phyloP scores from a whole-genome alignment of 2,113 vertebrate genomes.

The Crotalus tigris region DNA sequence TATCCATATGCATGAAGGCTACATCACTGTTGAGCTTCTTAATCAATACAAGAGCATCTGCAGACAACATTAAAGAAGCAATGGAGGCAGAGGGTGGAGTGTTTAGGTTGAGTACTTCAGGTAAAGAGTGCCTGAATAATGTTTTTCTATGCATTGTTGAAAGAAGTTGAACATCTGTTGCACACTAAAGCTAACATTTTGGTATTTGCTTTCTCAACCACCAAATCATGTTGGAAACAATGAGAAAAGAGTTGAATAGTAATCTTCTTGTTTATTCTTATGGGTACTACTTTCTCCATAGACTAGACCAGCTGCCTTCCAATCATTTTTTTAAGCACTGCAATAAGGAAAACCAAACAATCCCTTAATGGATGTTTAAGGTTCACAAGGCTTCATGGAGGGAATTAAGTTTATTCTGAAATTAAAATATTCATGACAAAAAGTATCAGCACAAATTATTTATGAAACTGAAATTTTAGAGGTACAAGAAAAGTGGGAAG shows the following conservation, averaged over 20 bases:
- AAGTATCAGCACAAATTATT: constrained; percentile 15
- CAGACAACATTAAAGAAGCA: not conserved
- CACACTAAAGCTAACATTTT: not conserved
- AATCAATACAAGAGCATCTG: not conserved
- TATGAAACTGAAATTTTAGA: constrained; percentile 6
- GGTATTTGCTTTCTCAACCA: not conserved
- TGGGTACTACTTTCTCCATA: not conserved
- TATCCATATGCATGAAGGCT: not conserved
- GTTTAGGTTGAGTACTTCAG: not conserved
- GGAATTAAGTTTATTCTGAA: not conserved
- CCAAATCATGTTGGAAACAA: not conserved
- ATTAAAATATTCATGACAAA: constrained; percentile 15
- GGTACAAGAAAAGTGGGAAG: not conserved
- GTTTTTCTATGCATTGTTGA: not conserved
- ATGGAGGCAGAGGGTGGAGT: not conserved
- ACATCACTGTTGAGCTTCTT: not conserved
- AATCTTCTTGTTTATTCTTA: not conserved
- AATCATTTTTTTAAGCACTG: not conserved
- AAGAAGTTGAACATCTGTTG: not conserved
- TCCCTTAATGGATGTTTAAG: constrained; percentile 8
- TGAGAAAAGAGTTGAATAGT: not conserved
- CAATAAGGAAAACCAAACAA: constrained; percentile 22
- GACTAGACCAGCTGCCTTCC: not conserved
- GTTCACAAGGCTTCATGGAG: not conserved
- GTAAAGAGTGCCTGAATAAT: not conserved